Conservation (phyloP, 2,797 vertebrate genomes). For the Rhynchonycteris naso region DNA sequence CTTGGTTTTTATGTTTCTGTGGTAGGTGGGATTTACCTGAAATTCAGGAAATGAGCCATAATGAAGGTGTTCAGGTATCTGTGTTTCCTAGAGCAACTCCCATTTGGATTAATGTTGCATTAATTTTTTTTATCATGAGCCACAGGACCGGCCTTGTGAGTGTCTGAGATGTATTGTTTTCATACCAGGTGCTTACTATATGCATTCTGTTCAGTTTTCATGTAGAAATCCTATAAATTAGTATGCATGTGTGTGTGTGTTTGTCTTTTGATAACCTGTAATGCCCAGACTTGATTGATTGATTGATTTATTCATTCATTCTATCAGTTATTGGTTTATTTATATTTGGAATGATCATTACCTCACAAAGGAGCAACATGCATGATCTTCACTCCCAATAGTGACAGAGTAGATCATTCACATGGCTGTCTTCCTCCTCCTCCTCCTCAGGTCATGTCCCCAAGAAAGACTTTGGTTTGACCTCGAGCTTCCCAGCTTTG, state of each 20-base stretch:
- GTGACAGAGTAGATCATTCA: not conserved
- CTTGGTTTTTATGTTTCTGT: no score
- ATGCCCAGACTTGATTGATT: no score
- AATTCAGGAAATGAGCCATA: not conserved
- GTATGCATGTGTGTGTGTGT: not conserved
- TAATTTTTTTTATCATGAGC: no score
- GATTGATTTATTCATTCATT: not conserved
- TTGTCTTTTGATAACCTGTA: fast-evolving
- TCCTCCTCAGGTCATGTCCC: not conserved
- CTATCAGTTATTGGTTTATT: not conserved
- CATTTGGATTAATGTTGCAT: not conserved
- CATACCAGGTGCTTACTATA: not conserved
- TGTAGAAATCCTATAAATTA: not conserved
- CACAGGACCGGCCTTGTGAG: no score
- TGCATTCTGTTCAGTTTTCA: no score
- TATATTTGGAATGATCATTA: not conserved
- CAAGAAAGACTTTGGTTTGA: not conserved
- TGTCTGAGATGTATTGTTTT: fast-evolving
- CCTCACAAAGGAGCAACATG: not conserved
- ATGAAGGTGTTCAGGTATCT: not conserved
- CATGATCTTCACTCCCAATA: not conserved
- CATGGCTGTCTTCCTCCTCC: not conserved
- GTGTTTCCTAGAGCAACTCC: fast-evolving
- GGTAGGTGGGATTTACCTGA: no score
- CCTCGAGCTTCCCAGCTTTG: fast-evolving